These are phyloP conservation scores for Platygyra sinensis DNA, from an alignment of 64 coral and sea anemone species.

Conservation along the genomic window DNA sequence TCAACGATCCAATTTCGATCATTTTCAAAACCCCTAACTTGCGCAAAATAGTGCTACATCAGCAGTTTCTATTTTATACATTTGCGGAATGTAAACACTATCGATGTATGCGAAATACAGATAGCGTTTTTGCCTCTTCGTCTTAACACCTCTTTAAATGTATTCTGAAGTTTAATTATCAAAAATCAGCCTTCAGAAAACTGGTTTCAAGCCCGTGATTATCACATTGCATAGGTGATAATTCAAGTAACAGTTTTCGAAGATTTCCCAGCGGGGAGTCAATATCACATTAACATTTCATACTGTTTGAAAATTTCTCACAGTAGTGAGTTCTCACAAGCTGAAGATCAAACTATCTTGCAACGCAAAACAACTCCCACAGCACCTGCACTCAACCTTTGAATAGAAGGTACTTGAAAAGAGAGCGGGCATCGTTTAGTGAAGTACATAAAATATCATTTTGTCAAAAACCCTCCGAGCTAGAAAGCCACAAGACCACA, in stretches of 20 bases:
- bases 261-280: slow-evolving; percentile 38
- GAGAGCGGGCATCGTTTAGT: neutral
- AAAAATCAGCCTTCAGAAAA: neutral
- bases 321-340: neutral
- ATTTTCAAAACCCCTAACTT: neutral
- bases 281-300: slow-evolving; percentile 14
- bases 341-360: slow-evolving; percentile 24
- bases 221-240: slow-evolving; percentile 19
- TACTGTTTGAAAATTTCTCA: neutral
- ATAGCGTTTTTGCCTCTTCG: neutral
- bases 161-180: neutral
- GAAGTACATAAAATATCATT: slow-evolving; percentile 45
- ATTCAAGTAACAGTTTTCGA: slow-evolving; percentile 51
- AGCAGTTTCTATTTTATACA: neutral
- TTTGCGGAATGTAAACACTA: neutral
- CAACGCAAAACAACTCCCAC: slow-evolving; percentile 4
- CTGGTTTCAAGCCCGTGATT: neutral
- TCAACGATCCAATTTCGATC: neutral
- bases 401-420: slow-evolving; percentile 27
- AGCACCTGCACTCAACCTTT: slow-evolving; percentile 13
- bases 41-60: slow-evolving; percentile 2
- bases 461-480: slow-evolving; percentile 29
- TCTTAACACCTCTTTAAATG: too few species aligned
- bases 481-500: slow-evolving; percentile 38
- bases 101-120: neutral